Conservation (phyloP, 2,113 vertebrate genomes). For the Paraplagusia blochii region DNA sequence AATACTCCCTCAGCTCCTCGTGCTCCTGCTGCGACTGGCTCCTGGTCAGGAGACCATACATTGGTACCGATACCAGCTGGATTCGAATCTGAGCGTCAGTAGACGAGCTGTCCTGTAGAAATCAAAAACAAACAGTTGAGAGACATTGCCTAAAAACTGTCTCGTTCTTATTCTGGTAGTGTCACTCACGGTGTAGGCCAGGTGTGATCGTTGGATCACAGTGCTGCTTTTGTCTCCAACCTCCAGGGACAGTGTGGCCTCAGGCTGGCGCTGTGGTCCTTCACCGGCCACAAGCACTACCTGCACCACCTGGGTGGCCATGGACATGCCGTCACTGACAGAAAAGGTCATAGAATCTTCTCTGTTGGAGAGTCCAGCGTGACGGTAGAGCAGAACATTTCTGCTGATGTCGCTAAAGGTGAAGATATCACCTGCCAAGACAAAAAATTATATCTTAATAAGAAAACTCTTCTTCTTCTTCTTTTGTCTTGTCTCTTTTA, state of each 20-base stretch:
- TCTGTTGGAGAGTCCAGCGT: slow-evolving; percentile 74
- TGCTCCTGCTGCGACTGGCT: slow-evolving; percentile 52
- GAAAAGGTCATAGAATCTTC: slow-evolving; percentile 88
- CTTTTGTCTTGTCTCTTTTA: too few relatives aligned
- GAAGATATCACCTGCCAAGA: slow-evolving; percentile 84
- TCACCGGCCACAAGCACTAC: slow-evolving; percentile 76
- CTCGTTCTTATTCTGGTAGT: too few relatives aligned
- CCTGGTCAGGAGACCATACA: slow-evolving; percentile 83
- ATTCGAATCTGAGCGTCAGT: slow-evolving; percentile 84
- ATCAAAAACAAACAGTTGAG: background rate
- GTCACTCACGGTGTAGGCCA: slow-evolving; percentile 84
- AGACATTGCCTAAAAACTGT: background rate
- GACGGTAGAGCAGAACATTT: slow-evolving; percentile 82
- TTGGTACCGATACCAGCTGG: slow-evolving; percentile 85
- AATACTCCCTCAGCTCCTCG: slow-evolving; percentile 81
- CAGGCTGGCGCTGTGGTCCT: slow-evolving; percentile 74
- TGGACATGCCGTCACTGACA: slow-evolving; percentile 84
- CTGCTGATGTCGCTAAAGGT: slow-evolving; percentile 85
- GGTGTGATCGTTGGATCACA: slow-evolving; percentile 79
- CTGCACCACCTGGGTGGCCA: slow-evolving; percentile 75
- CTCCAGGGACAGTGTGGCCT: slow-evolving; percentile 77
- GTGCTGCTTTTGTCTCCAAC: slow-evolving; percentile 83
- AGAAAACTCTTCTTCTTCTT: too few relatives aligned
- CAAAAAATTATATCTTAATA: background rate
- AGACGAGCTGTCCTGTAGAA: slow-evolving; percentile 84